Evolutionary conservation across 2,113 vertebrate species (phyloP), one percentile per base, ranked within the genome.

Genomic region (Zosterops japonicus): DNA sequence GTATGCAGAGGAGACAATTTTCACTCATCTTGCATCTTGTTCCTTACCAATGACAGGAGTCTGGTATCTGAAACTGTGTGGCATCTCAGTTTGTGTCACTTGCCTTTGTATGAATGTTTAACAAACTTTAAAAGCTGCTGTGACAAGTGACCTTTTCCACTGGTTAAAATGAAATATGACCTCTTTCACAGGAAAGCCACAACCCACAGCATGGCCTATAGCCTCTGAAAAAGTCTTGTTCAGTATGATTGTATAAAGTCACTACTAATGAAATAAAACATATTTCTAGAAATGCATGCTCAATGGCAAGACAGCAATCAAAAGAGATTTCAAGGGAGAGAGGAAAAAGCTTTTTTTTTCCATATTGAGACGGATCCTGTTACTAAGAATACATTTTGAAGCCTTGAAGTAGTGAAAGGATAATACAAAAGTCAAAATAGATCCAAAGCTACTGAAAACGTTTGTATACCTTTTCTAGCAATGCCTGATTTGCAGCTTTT

Each of bases 31-130:
- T 86, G 35, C 90, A 95, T 89, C 53, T 57, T 56, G 55, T 93
- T 93, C 87, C 93, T 97, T 95, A 89, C 36, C 49, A 84, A 44
- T 92, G 50, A 55, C 70, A 52, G 35, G 27, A 91, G 20, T 86
- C 64, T 95, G 53, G 69, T 78, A 24, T 80, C 55, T 95, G 55
- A 52, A 65, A 70, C 70, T 56, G 7, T 74, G n/a, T 56, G 31
- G 13, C 39, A 49, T 90, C 89, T 86, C 69, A 60, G 31, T 91
- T 95, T 47, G 20, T 93, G 47, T 46, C 36, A 42, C 39, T 57
- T 80, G 64, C 12, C 31, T 67, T 70, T 80, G 16, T 75, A 39
- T 12, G 25, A 77, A 70, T 33, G 14, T 57, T 90, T 71, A 91
- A 49, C 49, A 86, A 81, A 86, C 46, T 93, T 77, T 70, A 77